A percentile compares a stretch with the other conserved stretches of the same genome.
Conservation (phyloP, 2,888 invertebrate genomes). For the Nomada flava region DNA sequence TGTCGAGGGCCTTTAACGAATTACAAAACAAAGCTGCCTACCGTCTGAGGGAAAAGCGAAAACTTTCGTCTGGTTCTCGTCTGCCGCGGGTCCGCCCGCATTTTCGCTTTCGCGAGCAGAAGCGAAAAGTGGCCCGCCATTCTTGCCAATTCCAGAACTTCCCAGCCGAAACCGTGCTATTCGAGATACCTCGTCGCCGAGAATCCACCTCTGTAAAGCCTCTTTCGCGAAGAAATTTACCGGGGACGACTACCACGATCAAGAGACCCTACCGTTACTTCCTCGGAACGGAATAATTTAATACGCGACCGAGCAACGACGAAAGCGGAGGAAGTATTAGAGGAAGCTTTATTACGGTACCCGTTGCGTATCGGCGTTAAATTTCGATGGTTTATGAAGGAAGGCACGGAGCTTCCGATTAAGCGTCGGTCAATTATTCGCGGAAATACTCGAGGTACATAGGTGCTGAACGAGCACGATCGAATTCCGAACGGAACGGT, state of each 20-base stretch:
- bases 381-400: background rate
- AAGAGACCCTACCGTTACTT: background rate
- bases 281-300: slow-evolving; percentile 11
- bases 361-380: background rate
- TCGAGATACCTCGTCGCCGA: slow-evolving; percentile 17
- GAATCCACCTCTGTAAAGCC: background rate
- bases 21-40: slow-evolving; percentile 54
- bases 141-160: slow-evolving; percentile 41
- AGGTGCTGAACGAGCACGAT: background rate
- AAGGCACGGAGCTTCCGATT: too few relatives aligned
- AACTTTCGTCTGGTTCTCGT: slow-evolving; percentile 41
- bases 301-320: slow-evolving; percentile 14
- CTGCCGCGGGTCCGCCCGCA: slow-evolving; percentile 12
- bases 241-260: background rate
- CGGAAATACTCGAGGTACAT: background rate
- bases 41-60: slow-evolving; percentile 6
- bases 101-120: slow-evolving; percentile 47
- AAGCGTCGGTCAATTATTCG: background rate
- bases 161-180: slow-evolving; percentile 31
- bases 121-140: slow-evolving; percentile 45
- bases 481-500: background rate
- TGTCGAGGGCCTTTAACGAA: slow-evolving; percentile 52
- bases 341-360: background rate
- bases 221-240: slow-evolving; percentile 38
- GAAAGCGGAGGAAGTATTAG: background rate